These are phyloP conservation scores for Pontoporia blainvillei DNA, from an alignment of 2,113 vertebrate genomes.

Conservation along the genomic window DNA sequence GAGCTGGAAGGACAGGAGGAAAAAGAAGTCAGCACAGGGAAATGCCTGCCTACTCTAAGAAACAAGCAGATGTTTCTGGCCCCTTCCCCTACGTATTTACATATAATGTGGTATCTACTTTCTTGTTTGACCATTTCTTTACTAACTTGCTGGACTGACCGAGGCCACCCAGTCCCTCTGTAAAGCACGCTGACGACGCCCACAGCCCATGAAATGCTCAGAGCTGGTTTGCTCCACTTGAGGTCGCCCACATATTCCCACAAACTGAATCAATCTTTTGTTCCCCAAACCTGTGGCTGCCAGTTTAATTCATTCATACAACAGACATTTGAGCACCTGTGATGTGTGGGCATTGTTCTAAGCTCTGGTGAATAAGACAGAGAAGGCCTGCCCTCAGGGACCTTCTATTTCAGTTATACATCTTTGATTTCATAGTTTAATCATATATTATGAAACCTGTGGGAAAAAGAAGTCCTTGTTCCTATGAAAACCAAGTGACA, in stretches of 20 bases:
- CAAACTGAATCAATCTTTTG: background rate
- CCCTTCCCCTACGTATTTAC: background rate
- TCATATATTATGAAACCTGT: background rate
- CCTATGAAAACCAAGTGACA: background rate
- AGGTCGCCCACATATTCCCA: background rate
- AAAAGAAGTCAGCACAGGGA: background rate
- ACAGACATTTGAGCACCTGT: background rate
- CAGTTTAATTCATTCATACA: background rate
- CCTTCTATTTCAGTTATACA: background rate
- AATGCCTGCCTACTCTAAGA: too few species aligned
- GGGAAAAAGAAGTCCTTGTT: background rate
- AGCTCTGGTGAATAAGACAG: background rate
- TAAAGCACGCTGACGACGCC: background rate
- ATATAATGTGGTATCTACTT: background rate
- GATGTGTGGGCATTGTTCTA: background rate
- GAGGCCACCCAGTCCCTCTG: background rate
- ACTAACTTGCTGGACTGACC: background rate
- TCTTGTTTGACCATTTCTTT: background rate
- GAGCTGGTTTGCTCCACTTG: background rate
- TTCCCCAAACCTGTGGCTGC: background rate
- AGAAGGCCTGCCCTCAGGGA: background rate
- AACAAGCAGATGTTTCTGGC: background rate
- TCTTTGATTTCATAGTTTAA: background rate
- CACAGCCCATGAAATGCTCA: background rate
- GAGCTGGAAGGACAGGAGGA: background rate